Base-by-base conservation (phyloP, 2,888 invertebrate genomes). In the Odiellus spinosus region DNA sequence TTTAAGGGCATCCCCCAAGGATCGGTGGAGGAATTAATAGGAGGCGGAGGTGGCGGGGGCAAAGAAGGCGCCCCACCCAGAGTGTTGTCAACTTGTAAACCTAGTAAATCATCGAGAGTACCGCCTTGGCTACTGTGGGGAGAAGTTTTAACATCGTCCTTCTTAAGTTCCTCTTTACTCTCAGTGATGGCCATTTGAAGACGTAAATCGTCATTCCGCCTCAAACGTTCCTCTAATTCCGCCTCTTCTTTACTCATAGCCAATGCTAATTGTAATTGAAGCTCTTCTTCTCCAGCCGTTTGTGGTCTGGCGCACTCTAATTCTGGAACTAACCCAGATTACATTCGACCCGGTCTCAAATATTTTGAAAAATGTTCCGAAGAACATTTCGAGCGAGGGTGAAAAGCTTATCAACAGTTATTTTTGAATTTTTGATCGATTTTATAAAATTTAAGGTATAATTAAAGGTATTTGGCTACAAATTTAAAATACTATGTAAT, bases 211-310 rank as follows among this genome's bases (percentile, higher is more conserved):
- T 98, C 96, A 58, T 87, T 87, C 55, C 91, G 80, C 49, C 88
- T 73, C 63, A 88, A 78, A 57, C 88, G 80, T 69, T 93, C 90
- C 66, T 95, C 93, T 59, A 90, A 82, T 63, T 98, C 96, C 26
- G 93, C 93, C 71, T 98, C 98, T 69, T 98, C 98, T 53, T 93
- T 78, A 42, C 90, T 90, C 87, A 98, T 93, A 46, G 96, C 98
- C 64, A 98, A 74, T 42, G 98, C 98, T 61, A 98, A 73, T 70
- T 98, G 96, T 56, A 98, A 73, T 68, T 98, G 98, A 55, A 98
- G 73, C 67, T 98, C 96, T 68, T 98, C 98, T 67, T 98, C 98
- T 3, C 95, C 95, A 0, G 86, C 84, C 0, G 95, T 95, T 59
- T 91, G 83, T 3, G 98, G 98, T 48, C 96, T 76, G 42, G 93